Evolutionary conservation across 2,888 invertebrate species (phyloP).

Genomic region (Caenorhabditis afra): DNA sequence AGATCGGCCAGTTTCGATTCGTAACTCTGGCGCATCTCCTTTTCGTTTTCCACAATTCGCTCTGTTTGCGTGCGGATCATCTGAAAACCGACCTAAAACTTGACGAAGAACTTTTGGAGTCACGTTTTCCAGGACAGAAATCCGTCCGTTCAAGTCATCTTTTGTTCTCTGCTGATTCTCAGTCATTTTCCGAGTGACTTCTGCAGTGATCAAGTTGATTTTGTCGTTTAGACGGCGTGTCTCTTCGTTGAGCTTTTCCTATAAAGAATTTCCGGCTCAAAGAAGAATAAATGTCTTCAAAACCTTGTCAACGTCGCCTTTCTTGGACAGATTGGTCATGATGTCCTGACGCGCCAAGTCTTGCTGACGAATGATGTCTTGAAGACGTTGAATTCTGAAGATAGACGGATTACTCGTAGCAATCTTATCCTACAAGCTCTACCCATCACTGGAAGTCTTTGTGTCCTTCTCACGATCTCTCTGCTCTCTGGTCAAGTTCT

Average conservation of each 20-base stretch:
- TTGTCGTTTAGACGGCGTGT: constrained; percentile 75
- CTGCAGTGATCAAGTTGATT: constrained; percentile 74
- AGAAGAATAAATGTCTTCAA: neutral
- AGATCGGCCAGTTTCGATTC: constrained; percentile 66
- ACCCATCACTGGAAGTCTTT: constrained; percentile 69
- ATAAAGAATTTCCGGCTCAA: neutral
- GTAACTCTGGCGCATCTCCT: constrained; percentile 64
- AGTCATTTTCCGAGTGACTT: constrained; percentile 73
- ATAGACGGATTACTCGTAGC: neutral
- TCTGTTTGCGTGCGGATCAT: constrained; percentile 72
- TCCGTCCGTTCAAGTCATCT: constrained; percentile 70
- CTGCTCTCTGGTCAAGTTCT: constrained; percentile 71
- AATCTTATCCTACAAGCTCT: constrained; percentile 7
- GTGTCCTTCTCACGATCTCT: constrained; percentile 73
- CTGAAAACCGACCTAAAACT: constrained; percentile 52
- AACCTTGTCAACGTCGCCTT: constrained; percentile 74
- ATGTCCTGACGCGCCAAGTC: constrained; percentile 75
- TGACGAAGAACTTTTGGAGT: neutral
- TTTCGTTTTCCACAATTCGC: constrained; percentile 67
- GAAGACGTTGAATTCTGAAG: constrained; percentile 72
- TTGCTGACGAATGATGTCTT: constrained; percentile 74
- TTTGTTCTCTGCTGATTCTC: constrained; percentile 72
- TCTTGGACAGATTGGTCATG: constrained; percentile 71
- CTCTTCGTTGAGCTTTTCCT: constrained; percentile 76
- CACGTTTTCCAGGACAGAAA: constrained; percentile 63